Percentiles rank a stretch among this genome's conserved stretches.
phyloP scores from a whole-genome alignment of 2,113 vertebrate species.

The Cyprinodon brontotheroides region DNA sequence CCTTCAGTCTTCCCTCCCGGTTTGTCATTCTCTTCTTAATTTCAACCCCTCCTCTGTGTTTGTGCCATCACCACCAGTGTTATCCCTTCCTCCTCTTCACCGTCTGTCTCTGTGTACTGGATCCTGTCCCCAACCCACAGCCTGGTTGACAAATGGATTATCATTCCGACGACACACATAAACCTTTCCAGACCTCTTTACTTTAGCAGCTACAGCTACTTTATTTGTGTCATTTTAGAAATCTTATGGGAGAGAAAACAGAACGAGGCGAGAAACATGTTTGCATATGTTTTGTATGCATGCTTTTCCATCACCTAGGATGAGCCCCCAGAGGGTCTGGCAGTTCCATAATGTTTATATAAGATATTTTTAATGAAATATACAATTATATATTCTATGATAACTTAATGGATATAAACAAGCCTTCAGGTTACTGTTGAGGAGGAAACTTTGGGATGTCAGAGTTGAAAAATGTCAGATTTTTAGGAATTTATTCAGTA shows the following conservation, averaged over 20 bases:
- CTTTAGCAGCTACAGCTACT: conserved; percentile 51
- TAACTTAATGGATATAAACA: not conserved
- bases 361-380: not conserved
- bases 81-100: conserved; percentile 64
- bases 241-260: not conserved
- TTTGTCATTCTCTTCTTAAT: conserved; percentile 51
- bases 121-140: conserved; percentile 61
- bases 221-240: conserved; percentile 33
- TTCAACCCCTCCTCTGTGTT: conserved; percentile 58
- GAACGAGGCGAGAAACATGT: conserved; percentile 7
- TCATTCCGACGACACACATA: conserved; percentile 49
- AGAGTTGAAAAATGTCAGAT: not conserved
- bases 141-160: conserved; percentile 67
- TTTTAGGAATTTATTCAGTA: not conserved
- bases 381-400: not conserved
- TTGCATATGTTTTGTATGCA: not conserved
- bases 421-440: not conserved
- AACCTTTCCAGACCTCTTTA: conserved; percentile 53
- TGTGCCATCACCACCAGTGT: conserved; percentile 55
- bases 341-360: not conserved
- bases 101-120: conserved; percentile 65
- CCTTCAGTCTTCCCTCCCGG: conserved; percentile 39
- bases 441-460: not conserved
- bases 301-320: not conserved
- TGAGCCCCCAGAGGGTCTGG: not conserved